These are phyloP conservation scores for Talpa occidentalis DNA, from an alignment of 2,113 vertebrate genomes.

Conservation along the genomic window DNA sequence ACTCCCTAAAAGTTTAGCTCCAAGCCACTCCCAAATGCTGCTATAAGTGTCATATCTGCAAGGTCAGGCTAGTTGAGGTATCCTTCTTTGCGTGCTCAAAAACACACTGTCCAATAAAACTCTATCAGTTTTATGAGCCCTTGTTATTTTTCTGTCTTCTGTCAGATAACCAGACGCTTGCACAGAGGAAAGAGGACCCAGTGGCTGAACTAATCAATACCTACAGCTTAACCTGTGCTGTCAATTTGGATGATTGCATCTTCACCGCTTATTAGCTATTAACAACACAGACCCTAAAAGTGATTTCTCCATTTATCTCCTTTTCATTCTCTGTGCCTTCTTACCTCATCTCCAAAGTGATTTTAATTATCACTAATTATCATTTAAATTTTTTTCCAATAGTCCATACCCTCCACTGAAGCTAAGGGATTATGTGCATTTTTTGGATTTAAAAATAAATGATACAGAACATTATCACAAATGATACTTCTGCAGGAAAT, in stretches of 20 bases:
- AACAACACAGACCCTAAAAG: slow-evolving; percentile 6
- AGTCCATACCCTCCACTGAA: not conserved
- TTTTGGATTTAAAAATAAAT: slow-evolving; percentile 45
- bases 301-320: slow-evolving; percentile 3
- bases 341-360: not conserved
- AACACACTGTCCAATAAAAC: not conserved
- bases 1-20: not conserved
- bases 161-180: not conserved
- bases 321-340: not conserved
- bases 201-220: not conserved
- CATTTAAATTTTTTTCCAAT: not conserved
- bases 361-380: no score
- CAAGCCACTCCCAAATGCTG: not conserved
- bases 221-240: not conserved
- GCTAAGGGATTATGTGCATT: not conserved
- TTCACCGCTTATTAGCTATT: not conserved
- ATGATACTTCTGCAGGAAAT: slow-evolving; percentile 8
- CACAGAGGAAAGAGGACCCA: not conserved
- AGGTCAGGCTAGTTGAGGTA: not conserved
- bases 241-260: not conserved
- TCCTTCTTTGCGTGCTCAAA: not conserved
- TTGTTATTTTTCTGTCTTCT: slow-evolving; percentile 22
- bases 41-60: not conserved
- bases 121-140: not conserved
- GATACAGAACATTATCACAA: slow-evolving; percentile 14